These are phyloP conservation scores for Empidonax alnorum DNA, from an alignment of 2,113 vertebrate genomes.

Conservation along the genomic window DNA sequence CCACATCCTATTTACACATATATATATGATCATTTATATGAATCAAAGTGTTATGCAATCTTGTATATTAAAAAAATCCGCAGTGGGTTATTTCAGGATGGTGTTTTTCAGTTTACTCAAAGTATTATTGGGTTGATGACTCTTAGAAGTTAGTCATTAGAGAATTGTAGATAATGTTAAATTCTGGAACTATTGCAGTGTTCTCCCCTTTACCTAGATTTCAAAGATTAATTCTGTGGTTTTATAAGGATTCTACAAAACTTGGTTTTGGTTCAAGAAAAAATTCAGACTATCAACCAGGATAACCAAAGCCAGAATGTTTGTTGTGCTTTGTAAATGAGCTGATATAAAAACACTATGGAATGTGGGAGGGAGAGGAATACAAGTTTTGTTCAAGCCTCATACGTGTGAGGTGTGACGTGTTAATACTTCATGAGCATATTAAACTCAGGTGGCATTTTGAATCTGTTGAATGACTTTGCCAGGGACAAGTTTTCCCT, in stretches of 20 bases:
- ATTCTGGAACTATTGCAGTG: not conserved
- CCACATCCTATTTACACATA: not conserved
- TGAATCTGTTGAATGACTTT: not conserved
- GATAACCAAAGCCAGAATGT: not conserved
- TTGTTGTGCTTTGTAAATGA: not conserved
- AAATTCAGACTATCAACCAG: not conserved
- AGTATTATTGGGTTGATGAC: not conserved
- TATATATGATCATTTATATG: not conserved
- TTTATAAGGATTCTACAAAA: not conserved
- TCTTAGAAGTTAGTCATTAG: not conserved
- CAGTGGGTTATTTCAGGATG: not conserved
- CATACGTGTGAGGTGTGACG: not conserved
- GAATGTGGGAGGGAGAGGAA: not conserved
- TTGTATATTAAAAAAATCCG: not conserved
- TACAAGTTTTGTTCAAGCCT: not conserved
- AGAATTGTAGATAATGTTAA: not conserved
- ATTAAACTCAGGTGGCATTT: not conserved
- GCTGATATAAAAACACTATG: not conserved
- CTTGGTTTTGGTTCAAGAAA: not conserved
- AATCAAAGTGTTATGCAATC: not conserved
- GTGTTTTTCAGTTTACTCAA: not conserved
- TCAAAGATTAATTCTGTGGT: not conserved
- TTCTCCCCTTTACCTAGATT: not conserved
- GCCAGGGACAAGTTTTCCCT: not conserved
- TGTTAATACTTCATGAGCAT: not conserved